phyloP scores from a whole-genome alignment of 2,113 vertebrate genomes.

The Microcebus lehilahytsara region DNA sequence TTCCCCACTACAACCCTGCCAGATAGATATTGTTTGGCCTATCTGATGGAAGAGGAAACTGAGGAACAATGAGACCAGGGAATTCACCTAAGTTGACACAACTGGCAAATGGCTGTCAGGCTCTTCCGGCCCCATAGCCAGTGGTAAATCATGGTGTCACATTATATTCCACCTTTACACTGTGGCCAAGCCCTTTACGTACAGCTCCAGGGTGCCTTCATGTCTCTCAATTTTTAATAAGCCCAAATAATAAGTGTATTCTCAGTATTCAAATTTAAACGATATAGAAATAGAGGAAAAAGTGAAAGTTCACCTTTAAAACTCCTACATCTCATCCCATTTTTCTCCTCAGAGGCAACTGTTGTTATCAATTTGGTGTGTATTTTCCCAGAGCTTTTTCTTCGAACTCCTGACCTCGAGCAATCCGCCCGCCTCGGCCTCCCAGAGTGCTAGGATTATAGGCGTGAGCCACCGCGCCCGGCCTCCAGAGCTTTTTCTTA shows the following conservation, averaged over 20 bases:
- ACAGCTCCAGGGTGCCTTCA: not conserved
- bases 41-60: not conserved
- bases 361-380: not conserved
- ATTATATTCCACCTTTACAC: not conserved
- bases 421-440: too few relatives aligned
- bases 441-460: too few relatives aligned
- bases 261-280: not conserved
- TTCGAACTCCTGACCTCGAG: too few relatives aligned
- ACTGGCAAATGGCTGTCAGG: not conserved
- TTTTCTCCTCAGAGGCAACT: not conserved
- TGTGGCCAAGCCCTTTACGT: not conserved
- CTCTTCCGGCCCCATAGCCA: not conserved
- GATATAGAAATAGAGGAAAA: not conserved
- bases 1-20: not conserved
- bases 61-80: not conserved
- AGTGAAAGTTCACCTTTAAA: not conserved
- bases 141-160: fast-evolving
- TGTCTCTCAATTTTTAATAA: not conserved
- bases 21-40: not conserved
- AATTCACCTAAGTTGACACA: too few relatives aligned
- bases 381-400: not conserved
- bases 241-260: not conserved
- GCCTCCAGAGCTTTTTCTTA: too few relatives aligned
- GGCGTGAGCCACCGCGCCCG: too few relatives aligned
- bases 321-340: too few relatives aligned